Evolutionary conservation across 2,797 vertebrate species (phyloP), one percentile per base, ranked within the genome.

Genomic region (Lutjanus campechanus): DNA sequence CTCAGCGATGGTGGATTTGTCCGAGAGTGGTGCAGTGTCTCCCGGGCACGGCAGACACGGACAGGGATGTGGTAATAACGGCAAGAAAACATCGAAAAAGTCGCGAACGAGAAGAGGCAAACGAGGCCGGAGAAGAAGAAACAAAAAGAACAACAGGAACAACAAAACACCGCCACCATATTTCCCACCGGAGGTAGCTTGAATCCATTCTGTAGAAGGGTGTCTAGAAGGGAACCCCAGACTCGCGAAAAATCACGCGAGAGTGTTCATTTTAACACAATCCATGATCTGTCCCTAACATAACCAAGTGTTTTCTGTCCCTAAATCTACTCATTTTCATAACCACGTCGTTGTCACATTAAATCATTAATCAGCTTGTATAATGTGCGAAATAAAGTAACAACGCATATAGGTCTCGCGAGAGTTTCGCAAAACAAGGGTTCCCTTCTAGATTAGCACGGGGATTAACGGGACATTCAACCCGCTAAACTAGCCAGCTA

Each of bases 101-200:
- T 75, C 94, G 0, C 83, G 92, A 29, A 87, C 92, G 41, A 96
- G 95, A 55, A 88, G 91, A 89, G 94, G 96, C 69, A 97, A 96
- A 84, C 96, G 97, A 83, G 95, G 96, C 76, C 94, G 96, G 76
- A 96, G 96, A 72, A 93, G 96, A 69, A 64, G 94, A 71, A 93
- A 84, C n/a, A 95, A 94, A 69, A 97, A 95, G 83, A 94, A 83
- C 64, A 96, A 86, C 76, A 94, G 96, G 91, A 95, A 94, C 94
- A 91, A 85, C 88, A 97, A 96, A 91, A 96, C 96, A 1, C 96
- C 97, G 25, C 97, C 97, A 0, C 97, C 97, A 25, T 98, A 96
- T 91, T 92, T 99, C 59, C 98, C 98, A 0, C 97, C 98, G 20
- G 98, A 98, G 97, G 98, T 98, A 95, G 40, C 41, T 36, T 8